A percentile compares a stretch with the other conserved stretches of the same genome.
Evolutionary conservation across 2,797 vertebrate genomes (phyloP).

Genomic region (Trichosurus vulpecula): DNA sequence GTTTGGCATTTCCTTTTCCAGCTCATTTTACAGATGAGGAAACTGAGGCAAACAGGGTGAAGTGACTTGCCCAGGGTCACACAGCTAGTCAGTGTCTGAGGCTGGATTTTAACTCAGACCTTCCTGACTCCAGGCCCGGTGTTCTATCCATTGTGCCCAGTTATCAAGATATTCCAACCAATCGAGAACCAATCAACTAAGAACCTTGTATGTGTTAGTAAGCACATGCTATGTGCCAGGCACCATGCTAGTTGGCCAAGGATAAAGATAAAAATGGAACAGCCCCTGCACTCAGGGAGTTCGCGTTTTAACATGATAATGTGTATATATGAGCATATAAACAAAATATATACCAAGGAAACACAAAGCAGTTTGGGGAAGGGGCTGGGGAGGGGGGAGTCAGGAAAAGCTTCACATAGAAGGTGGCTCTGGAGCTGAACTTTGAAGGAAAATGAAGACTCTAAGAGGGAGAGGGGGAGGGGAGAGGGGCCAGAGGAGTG

Average conservation of each 20-base stretch:
- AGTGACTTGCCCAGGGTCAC: background rate
- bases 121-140: background rate
- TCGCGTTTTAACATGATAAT: background rate
- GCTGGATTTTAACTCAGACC: background rate
- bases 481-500: background rate
- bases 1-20: background rate
- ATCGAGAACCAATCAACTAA: too few species aligned
- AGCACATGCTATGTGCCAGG: too few species aligned
- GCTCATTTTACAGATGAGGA: background rate
- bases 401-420: background rate
- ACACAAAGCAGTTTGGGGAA: background rate
- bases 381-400: background rate
- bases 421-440: background rate
- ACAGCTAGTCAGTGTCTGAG: background rate
- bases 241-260: too few species aligned
- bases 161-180: too few species aligned
- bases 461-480: background rate
- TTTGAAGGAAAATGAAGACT: background rate
- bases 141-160: background rate
- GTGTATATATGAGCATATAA: background rate
- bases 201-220: too few species aligned
- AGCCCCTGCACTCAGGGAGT: too few species aligned
- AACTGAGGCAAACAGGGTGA: background rate
- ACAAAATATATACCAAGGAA: background rate
- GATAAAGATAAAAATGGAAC: too few species aligned